These are phyloP conservation scores for Hydrotaea cyrtoneurina DNA, from an alignment of 2,888 invertebrate genomes.

Conservation along the genomic window DNA sequence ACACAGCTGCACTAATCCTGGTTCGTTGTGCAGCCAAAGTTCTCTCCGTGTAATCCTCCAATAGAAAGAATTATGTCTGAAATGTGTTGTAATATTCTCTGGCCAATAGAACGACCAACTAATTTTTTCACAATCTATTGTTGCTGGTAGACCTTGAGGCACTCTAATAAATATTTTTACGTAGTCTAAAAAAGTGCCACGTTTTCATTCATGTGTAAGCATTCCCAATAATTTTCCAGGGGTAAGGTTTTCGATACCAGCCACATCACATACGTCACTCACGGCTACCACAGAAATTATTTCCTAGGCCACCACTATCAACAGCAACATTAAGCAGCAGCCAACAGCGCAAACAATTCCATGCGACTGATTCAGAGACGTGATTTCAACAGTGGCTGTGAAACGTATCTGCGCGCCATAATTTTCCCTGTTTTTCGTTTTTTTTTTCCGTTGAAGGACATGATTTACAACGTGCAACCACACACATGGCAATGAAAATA, in stretches of 20 bases:
- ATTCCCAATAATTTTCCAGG: background rate
- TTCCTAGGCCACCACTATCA: background rate
- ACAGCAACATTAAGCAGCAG: background rate
- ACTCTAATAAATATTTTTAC: no score
- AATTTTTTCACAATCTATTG: no score
- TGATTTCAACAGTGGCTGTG: slow-evolving; percentile 16
- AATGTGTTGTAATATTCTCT: no score
- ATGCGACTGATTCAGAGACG: slow-evolving; percentile 28
- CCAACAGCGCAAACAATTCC: slow-evolving; percentile 1
- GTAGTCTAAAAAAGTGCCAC: no score
- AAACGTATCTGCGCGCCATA: slow-evolving; percentile 19
- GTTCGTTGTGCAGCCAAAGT: no score
- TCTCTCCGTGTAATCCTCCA: no score
- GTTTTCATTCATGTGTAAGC: background rate
- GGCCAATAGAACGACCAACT: no score
- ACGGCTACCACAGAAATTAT: background rate
- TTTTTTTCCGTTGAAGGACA: background rate
- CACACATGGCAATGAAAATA: background rate
- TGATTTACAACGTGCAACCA: background rate
- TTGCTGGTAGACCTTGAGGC: no score
- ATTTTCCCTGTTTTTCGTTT: background rate
- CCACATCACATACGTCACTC: background rate
- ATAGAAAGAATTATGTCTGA: no score
- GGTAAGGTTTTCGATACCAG: background rate
- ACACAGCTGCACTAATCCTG: no score